Evolutionary conservation across 1,140 invertebrate genomes (phyloP).

Genomic region (Ptiloglossa arizonensis): DNA sequence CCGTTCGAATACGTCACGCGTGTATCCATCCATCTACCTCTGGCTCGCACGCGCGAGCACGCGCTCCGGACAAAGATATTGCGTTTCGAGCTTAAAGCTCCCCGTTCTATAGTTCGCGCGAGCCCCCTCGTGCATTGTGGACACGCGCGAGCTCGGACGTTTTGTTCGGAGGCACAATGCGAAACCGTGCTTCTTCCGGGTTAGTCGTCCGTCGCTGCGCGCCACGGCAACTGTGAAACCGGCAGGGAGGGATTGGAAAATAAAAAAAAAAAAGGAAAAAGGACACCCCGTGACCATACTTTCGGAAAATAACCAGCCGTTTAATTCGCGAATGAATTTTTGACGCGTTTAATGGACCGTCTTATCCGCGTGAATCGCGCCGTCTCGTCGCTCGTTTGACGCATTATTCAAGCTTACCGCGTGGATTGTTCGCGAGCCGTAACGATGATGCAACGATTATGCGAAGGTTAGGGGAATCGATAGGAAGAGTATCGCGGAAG

Average conservation of each 20-base stretch:
- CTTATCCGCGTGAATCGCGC: not conserved
- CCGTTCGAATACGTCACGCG: not conserved
- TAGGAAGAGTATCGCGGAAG: not conserved
- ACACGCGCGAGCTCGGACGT: constrained; percentile 46
- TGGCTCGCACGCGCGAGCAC: not conserved
- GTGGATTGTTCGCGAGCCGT: not conserved
- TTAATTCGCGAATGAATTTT: not conserved
- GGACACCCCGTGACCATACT: too few relatives aligned
- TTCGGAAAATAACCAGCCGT: constrained; percentile 4
- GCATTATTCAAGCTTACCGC: not conserved
- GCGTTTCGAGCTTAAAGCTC: constrained; percentile 26
- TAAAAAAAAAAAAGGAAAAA: too few relatives aligned
- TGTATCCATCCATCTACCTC: too few relatives aligned
- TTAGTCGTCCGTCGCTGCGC: constrained; percentile 22
- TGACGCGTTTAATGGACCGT: not conserved
- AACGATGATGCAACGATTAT: not conserved
- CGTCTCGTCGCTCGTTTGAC: not conserved
- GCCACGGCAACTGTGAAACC: constrained; percentile 1
- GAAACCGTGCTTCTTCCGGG: constrained; percentile 49
- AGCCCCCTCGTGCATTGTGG: constrained; percentile 26
- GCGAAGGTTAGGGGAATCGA: not conserved
- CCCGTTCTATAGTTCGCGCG: constrained; percentile 13
- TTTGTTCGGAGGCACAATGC: constrained; percentile 57
- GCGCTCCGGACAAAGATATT: constrained; percentile 19
- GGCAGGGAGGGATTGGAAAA: constrained; percentile 1